Evolutionary conservation across 2,797 vertebrate genomes (phyloP), one percentile per base, ranked within the genome.

Genomic region (Falco columbarius): DNA sequence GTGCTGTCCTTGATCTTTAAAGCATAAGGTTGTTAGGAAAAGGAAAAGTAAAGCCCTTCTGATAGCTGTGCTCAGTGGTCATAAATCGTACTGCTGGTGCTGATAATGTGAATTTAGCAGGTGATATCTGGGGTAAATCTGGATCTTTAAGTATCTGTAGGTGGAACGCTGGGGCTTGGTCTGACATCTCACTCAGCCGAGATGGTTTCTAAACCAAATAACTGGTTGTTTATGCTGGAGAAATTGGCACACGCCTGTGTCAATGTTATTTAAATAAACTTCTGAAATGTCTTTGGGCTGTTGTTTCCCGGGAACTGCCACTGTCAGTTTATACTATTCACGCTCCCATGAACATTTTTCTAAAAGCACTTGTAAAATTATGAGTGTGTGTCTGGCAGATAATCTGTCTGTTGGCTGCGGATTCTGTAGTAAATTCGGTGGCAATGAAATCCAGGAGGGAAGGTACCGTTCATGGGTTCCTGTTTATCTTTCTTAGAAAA

Each of bases 221-320:
- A 46, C 46, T 40, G 24, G 12, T 54, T 83, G 51, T 58, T 91
- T 59, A 12, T 76, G 58, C 24, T 79, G 10, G 14, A 63, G 74
- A 79, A 82, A 86, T 76, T 55, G 63, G 55, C 13, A 15, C 23
- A 16, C 0, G 3, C 24, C 1, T 0, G 24, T 38, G 55, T 82
- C 81, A 86, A 90, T 59, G 2, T 92, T 84, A 59, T 90, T 92
- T 79, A 73, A 80, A 89, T 40, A 76, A 63, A 72, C 42, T 54
- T 58, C 71, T 70, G 62, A 84, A 49, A 55, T 46, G 55, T 67
- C 86, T 94, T 52, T 40, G 71, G 61, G 62, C 44, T 58, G 34
- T 55, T 86, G 83, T 95, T 92, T 91, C 92, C 86, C 29, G 89
- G 92, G 92, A 91, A 92, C 81, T 44, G n/a, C 62, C 12, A 8